These are phyloP conservation scores for Siphlonurus alternatus DNA, from an alignment of 2,888 invertebrate species.

Conservation along the genomic window DNA sequence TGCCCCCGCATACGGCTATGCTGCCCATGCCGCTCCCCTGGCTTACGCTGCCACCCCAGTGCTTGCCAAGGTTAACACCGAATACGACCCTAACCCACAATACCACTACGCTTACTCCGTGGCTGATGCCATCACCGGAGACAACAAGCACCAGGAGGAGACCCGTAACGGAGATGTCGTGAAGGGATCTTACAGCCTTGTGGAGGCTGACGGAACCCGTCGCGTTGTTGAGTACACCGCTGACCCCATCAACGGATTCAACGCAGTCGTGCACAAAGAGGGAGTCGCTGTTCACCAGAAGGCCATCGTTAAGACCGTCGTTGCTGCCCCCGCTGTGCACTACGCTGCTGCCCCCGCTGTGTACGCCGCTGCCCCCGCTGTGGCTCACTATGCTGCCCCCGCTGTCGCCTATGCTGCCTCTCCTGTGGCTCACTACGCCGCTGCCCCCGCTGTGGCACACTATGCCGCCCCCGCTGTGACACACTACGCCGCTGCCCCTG, in stretches of 20 bases:
- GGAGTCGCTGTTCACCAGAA: not conserved
- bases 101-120: too few species aligned
- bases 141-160: too few species aligned
- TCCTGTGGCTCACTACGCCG: slow-evolving; percentile 7
- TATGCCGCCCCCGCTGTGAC: not conserved
- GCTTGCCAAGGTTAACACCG: too few species aligned
- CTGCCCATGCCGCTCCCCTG: not conserved
- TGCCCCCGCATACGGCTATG: not conserved
- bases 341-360: not conserved
- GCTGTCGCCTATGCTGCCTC: slow-evolving; percentile 5
- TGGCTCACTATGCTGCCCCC: not conserved
- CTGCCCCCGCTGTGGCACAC: slow-evolving; percentile 4
- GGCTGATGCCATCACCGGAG: too few species aligned
- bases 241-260: too few species aligned
- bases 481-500: slow-evolving; percentile 4
- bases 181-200: too few species aligned
- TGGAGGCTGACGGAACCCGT: too few species aligned
- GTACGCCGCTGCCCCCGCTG: not conserved
- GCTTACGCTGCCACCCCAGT: slow-evolving; percentile 4
- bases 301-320: slow-evolving; percentile 9
- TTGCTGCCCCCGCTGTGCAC: not conserved
- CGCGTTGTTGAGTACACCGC: too few species aligned
- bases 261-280: too few species aligned
- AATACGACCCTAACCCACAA: too few species aligned
- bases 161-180: too few species aligned